phyloP scores from a whole-genome alignment of 1,140 invertebrate species.

The Megalonaias nervosa region DNA sequence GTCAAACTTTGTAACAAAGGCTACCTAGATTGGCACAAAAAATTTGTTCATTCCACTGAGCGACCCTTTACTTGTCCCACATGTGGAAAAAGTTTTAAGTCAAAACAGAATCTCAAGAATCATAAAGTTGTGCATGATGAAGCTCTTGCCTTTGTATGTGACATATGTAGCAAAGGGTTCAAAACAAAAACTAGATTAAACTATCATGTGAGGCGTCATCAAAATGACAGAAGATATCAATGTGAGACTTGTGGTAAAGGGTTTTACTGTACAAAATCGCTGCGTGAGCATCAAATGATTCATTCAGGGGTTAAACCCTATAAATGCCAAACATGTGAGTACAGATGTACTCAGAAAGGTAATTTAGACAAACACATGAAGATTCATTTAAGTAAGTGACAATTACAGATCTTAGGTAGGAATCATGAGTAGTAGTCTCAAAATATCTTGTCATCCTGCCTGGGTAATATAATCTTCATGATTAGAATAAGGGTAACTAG shows the following conservation, averaged over 20 bases:
- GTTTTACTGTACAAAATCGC: slow-evolving; percentile 22
- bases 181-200: slow-evolving; percentile 27
- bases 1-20: slow-evolving; percentile 9
- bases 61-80: slow-evolving; percentile 23
- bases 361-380: slow-evolving; percentile 29
- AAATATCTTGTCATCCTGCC: not conserved
- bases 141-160: slow-evolving; percentile 7
- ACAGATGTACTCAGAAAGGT: slow-evolving; percentile 16
- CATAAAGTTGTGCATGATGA: slow-evolving; percentile 30
- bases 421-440: slow-evolving; percentile 1
- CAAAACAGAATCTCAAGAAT: slow-evolving; percentile 30
- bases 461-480: too few relatives aligned
- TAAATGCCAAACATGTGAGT: slow-evolving; percentile 82
- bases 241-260: slow-evolving; percentile 26
- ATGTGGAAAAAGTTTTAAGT: slow-evolving; percentile 25
- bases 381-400: not conserved
- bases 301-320: slow-evolving; percentile 91
- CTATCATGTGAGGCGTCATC: slow-evolving; percentile 21
- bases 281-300: slow-evolving; percentile 18
- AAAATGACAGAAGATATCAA: slow-evolving; percentile 18
- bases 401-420: too few relatives aligned
- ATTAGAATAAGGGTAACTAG: too few relatives aligned
- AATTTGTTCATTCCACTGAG: slow-evolving; percentile 23
- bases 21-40: slow-evolving; percentile 16
- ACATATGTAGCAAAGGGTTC: slow-evolving; percentile 33